Percentiles rank a stretch among this genome's conserved stretches.
phyloP scores from a whole-genome alignment of 2,888 invertebrate genomes.

The Vanessa cardui region DNA sequence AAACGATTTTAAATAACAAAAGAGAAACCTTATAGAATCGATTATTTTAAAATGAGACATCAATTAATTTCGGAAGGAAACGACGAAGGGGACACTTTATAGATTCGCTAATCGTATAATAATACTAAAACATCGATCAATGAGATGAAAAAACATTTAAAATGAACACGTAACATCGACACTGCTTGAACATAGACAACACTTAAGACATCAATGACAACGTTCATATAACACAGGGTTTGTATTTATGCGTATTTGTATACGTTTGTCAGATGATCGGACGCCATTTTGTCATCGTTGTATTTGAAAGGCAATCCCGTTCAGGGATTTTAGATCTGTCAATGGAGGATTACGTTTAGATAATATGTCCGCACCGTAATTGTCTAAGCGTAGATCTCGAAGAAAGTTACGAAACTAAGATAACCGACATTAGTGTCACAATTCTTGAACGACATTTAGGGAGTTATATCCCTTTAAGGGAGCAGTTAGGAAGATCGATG shows the following conservation, averaged over 20 bases:
- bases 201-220: slow-evolving; percentile 11
- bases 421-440: too few species aligned
- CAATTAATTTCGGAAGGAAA: background rate
- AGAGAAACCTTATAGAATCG: background rate
- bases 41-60: background rate
- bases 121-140: background rate
- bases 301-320: background rate
- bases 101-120: background rate
- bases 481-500: too few species aligned
- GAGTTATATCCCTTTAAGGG: too few species aligned
- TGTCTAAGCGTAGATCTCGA: too few species aligned
- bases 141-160: background rate
- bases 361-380: background rate
- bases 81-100: background rate
- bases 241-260: slow-evolving; percentile 7
- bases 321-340: background rate
- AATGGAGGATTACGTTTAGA: background rate
- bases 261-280: background rate
- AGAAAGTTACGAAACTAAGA: too few species aligned
- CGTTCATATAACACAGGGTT: slow-evolving; percentile 6
- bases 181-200: slow-evolving; percentile 11
- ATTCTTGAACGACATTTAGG: too few species aligned
- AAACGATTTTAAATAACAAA: background rate
- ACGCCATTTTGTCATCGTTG: background rate
- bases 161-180: slow-evolving; percentile 9